phyloP scores from a whole-genome alignment of 1,140 invertebrate species.

The Chelonus insularis region DNA sequence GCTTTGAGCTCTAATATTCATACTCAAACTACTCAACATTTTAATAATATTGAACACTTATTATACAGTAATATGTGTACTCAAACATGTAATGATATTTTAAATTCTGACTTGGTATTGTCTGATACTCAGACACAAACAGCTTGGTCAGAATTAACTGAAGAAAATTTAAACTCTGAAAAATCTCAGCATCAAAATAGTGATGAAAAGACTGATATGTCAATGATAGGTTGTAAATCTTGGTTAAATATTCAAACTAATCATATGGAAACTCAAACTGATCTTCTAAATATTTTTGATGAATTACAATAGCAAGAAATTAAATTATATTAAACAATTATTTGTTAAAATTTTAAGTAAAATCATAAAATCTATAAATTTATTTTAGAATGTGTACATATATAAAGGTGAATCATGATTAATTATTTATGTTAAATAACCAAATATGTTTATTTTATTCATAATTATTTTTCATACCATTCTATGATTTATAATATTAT shows the following conservation, averaged over 20 bases:
- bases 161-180: slow-evolving; percentile 27
- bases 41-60: slow-evolving; percentile 56
- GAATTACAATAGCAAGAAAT: too few relatives aligned
- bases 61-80: slow-evolving; percentile 65
- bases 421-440: too few relatives aligned
- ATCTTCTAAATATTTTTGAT: slow-evolving; percentile 54
- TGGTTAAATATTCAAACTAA: slow-evolving; percentile 50
- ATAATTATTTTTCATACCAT: too few relatives aligned
- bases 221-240: slow-evolving; percentile 36
- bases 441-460: too few relatives aligned
- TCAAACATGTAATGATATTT: slow-evolving; percentile 65
- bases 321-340: too few relatives aligned
- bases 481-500: too few relatives aligned
- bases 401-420: too few relatives aligned
- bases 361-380: too few relatives aligned
- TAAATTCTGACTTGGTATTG: slow-evolving; percentile 60
- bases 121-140: slow-evolving; percentile 68
- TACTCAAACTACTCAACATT: slow-evolving; percentile 59
- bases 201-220: slow-evolving; percentile 47
- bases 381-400: too few relatives aligned
- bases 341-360: too few relatives aligned
- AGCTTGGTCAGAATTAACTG: slow-evolving; percentile 53
- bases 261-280: slow-evolving; percentile 59
- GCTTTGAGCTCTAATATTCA: slow-evolving; percentile 57
- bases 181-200: slow-evolving; percentile 48